phyloP scores from a whole-genome alignment of 2,888 invertebrate species.

The Himalopsyche japonica region DNA sequence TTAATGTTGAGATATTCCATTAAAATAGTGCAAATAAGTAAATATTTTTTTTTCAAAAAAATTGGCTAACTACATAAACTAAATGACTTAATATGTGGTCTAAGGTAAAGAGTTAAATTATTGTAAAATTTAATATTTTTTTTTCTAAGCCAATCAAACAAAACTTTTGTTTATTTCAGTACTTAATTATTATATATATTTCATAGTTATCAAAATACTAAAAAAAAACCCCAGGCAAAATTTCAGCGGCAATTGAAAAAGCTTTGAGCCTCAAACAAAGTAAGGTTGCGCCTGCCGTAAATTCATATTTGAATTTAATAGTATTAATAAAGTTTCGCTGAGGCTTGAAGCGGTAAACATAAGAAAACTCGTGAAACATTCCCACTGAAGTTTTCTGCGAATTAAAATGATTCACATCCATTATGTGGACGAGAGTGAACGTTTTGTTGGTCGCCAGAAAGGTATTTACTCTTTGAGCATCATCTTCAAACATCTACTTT shows the following conservation, averaged over 20 bases:
- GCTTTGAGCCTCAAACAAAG: not conserved
- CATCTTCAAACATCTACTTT: not conserved
- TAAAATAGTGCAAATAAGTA: not conserved
- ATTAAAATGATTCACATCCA: not conserved
- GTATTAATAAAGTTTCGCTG: not conserved
- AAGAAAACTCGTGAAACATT: no score
- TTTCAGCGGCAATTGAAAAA: not conserved
- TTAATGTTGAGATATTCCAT: no score
- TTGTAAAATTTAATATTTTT: no score
- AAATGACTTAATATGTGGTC: no score
- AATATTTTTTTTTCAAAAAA: no score
- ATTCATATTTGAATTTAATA: not conserved
- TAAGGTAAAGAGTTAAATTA: no score
- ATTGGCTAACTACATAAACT: no score
- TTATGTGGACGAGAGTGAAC: conserved; percentile 1
- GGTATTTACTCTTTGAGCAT: not conserved
- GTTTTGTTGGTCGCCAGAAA: not conserved
- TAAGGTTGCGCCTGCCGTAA: not conserved
- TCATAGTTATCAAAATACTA: no score
- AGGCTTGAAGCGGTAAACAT: no score
- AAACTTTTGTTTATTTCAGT: no score
- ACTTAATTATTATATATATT: no score
- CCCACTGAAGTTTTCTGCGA: not conserved
- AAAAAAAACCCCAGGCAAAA: not conserved
- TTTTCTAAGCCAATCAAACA: no score